phyloP scores from a whole-genome alignment of 2,888 invertebrate genomes.

The Bellardia bayeri region DNA sequence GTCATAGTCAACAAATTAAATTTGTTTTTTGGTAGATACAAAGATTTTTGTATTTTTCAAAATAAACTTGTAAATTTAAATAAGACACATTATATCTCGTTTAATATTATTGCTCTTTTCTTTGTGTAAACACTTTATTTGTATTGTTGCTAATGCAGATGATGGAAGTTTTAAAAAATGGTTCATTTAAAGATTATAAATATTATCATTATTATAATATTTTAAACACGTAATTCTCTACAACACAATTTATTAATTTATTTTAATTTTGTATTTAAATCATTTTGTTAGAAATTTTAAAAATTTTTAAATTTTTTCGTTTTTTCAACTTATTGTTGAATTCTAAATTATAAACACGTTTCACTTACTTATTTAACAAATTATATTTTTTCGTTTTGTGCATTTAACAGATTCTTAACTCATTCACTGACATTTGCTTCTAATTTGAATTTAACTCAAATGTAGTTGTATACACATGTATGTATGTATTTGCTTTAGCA shows the following conservation, averaged over 20 bases:
- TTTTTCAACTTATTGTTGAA: background rate
- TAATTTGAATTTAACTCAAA: no score
- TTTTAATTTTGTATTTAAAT: background rate
- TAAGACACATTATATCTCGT: slow-evolving; percentile 42
- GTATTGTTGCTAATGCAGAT: background rate
- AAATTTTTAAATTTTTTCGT: background rate
- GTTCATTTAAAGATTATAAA: slow-evolving; percentile 9
- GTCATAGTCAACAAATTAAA: slow-evolving; percentile 19
- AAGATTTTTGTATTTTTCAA: background rate
- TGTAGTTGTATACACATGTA: background rate
- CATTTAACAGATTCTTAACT: slow-evolving; percentile 41
- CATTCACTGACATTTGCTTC: background rate
- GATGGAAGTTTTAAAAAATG: slow-evolving; percentile 21
- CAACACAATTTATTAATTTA: slow-evolving; percentile 49
- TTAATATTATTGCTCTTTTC: slow-evolving; percentile 10
- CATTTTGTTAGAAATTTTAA: background rate
- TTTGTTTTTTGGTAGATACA: background rate
- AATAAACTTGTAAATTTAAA: slow-evolving; percentile 1
- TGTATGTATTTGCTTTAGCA: background rate
- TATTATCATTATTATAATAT: slow-evolving; percentile 45
- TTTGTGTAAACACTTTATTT: background rate
- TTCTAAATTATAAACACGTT: slow-evolving; percentile 71
- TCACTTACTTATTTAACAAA: slow-evolving; percentile 8
- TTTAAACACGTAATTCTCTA: slow-evolving; percentile 61
- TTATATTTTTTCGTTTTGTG: slow-evolving; percentile 27